These are phyloP conservation scores for Atethmia centrago DNA, from an alignment of 2,888 invertebrate species.

Conservation along the genomic window DNA sequence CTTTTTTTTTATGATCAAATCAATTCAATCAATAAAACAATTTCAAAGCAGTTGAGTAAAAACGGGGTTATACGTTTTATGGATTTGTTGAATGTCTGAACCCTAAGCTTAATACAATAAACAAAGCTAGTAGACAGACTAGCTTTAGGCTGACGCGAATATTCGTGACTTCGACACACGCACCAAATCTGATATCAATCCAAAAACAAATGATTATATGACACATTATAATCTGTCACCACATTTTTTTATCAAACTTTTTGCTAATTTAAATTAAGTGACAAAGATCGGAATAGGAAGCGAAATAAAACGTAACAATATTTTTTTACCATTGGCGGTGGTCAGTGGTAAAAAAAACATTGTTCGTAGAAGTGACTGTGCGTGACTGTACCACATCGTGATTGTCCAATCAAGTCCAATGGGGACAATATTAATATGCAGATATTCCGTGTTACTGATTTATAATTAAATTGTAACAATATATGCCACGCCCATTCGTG, in stretches of 20 bases:
- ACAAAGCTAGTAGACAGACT: constrained; percentile 16
- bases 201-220: constrained; percentile 11
- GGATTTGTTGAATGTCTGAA: background rate
- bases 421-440: constrained; percentile 53
- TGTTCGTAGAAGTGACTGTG: constrained; percentile 4
- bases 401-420: constrained; percentile 44
- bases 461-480: constrained; percentile 53
- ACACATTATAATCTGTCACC: constrained; percentile 44
- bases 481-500: constrained; percentile 58
- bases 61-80: background rate
- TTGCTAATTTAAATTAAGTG: constrained; percentile 38
- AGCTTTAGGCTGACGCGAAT: constrained; percentile 21
- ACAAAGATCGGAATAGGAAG: constrained; percentile 54
- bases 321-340: constrained; percentile 17
- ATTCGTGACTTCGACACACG: constrained; percentile 37
- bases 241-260: constrained; percentile 20
- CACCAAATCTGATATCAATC: constrained; percentile 7
- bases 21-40: too few species aligned
- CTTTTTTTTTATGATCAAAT: background rate
- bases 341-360: constrained; percentile 1
- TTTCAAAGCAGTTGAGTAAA: background rate
- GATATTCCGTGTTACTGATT: constrained; percentile 52
- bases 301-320: constrained; percentile 22
- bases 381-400: constrained; percentile 56
- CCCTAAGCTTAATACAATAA: background rate